phyloP scores from a whole-genome alignment of 2,888 invertebrate genomes.

The Morinoia aosen region DNA sequence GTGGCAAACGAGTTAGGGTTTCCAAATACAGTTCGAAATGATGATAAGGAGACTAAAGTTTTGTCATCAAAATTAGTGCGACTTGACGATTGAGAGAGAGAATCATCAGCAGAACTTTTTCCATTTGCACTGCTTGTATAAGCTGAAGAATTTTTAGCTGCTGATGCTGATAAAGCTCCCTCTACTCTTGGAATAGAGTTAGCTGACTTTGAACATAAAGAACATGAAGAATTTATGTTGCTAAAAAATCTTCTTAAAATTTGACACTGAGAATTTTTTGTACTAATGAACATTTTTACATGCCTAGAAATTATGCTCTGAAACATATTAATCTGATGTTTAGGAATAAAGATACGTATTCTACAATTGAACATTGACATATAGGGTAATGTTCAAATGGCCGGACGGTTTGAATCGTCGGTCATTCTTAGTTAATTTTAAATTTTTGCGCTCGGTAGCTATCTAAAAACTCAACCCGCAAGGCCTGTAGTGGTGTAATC shows the following conservation, averaged over 20 bases:
- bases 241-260: neutral
- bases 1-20: neutral
- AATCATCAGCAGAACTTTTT: neutral
- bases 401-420: too few relatives aligned
- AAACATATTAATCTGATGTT: neutral
- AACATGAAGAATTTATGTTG: neutral
- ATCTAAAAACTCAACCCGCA: too few relatives aligned
- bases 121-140: neutral
- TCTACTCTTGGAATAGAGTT: neutral
- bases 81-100: neutral
- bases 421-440: too few relatives aligned
- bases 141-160: neutral
- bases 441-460: too few relatives aligned
- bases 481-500: too few relatives aligned
- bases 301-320: neutral
- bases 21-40: neutral
- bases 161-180: neutral
- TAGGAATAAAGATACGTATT: too few relatives aligned
- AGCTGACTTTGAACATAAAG: neutral
- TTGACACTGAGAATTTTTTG: neutral
- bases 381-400: too few relatives aligned
- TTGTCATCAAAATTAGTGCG: neutral
- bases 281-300: neutral
- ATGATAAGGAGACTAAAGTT: neutral
- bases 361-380: too few relatives aligned